Base-by-base conservation (phyloP, 2,888 invertebrate species). In the Pyrocoelia pectoralis region DNA sequence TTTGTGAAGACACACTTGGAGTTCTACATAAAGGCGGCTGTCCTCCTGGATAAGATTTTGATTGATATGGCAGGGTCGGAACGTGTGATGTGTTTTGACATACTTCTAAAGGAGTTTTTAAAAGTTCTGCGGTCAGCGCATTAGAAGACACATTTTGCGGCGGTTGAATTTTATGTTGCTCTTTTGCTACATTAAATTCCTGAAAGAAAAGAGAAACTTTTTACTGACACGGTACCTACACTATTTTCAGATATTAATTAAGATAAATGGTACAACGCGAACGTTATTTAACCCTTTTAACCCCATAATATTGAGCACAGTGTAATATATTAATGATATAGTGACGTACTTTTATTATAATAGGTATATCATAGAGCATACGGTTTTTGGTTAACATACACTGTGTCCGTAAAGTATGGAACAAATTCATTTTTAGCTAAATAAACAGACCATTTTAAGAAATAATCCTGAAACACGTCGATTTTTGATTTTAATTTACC, bases 1-100 rank as follows among this genome's bases (percentile, higher is more conserved):
- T 90, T 80, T 93, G 93, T 59, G 93, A 93, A 10, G 92, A 92
- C 71, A 93, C 89, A 24, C 92, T 93, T 19, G 92, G 90, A 0
- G 93, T 93, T 65, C 93, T 84, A 68, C 89, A 88, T 17, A 93
- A 84, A 29, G 89, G 84, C 1, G 89, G 88, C 46, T 63, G 66
- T 14, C 77, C 77, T 53, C 82, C 79, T 1, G 88, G 87, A 76
- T 88, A 87, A 61, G 88, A 88, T 71, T 86, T 85, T 58, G 87
- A 87, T 80, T 92, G 92, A 69, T 92, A 92, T 65, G 89, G 84
- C 19, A 90, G 74, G 83, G 85, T 56, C 82, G 85, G 17, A 81
- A 82, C 57, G 4, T 59, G 60, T 24, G 75, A 28, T 74, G 75
- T 75, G 81, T 85, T 81, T 80, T 87, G 80, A 80, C 88, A 86